phyloP scores from a whole-genome alignment of 2,888 invertebrate species.

The Pandemis heparana region DNA sequence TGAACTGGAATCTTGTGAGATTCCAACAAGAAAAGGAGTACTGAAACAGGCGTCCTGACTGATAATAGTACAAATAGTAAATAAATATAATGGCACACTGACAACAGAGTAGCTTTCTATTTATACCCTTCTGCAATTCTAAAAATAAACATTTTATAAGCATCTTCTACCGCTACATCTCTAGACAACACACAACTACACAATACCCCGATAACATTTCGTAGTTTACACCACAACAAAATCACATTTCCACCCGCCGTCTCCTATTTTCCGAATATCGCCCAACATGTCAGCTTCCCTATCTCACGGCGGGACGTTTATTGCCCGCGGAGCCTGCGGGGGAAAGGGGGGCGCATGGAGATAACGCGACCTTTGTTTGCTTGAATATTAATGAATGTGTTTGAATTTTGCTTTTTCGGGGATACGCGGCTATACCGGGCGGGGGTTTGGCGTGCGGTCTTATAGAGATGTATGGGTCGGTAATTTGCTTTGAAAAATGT shows the following conservation, averaged over 20 bases:
- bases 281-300: slow-evolving; percentile 48
- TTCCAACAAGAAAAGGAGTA: too few relatives aligned
- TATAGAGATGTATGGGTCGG: background rate
- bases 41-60: too few relatives aligned
- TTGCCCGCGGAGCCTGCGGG: slow-evolving; percentile 48
- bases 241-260: slow-evolving; percentile 44
- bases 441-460: slow-evolving; percentile 2
- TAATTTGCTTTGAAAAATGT: slow-evolving; percentile 11
- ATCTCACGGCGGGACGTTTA: slow-evolving; percentile 47
- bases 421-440: slow-evolving; percentile 26
- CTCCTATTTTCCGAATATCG: slow-evolving; percentile 41
- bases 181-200: background rate
- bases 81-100: too few relatives aligned
- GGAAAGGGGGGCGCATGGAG: slow-evolving; percentile 41
- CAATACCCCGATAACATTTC: slow-evolving; percentile 1
- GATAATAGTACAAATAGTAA: too few relatives aligned
- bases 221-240: slow-evolving; percentile 41
- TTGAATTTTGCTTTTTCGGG: slow-evolving; percentile 38
- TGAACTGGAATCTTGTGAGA: too few relatives aligned
- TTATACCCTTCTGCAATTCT: too few relatives aligned
- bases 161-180: background rate
- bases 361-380: slow-evolving; percentile 48
- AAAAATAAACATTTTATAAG: background rate
- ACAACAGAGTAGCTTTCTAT: too few relatives aligned
- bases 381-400: slow-evolving; percentile 46